Base-by-base conservation (phyloP, 2,113 vertebrate species). In the human (Homo sapiens) region DNA sequence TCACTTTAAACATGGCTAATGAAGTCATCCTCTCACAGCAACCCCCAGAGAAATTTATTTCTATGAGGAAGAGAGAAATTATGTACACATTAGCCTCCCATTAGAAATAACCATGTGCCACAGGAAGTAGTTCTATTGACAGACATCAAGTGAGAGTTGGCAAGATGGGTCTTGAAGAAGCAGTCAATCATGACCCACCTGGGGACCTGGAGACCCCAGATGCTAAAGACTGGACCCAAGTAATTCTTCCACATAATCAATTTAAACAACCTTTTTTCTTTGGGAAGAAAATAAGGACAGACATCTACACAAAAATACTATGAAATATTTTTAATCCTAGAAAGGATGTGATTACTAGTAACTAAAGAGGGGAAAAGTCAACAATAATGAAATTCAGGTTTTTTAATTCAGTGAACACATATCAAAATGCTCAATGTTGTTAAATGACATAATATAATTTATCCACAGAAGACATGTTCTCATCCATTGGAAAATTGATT, bases 261-360 rank as follows among this genome's bases (percentile, higher is more conserved):
- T 66, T 55, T 57, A 96, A 92, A 72, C 18, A n/a, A 83, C 23
- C 11, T n/a, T 75, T 95, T 61, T 66, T 20, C 50, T n/a, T 50
- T 38, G 66, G 64, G 59, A 85, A 75, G 55, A 97, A 97, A 94
- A 93, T 61, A 92, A 94, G 89, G 89, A 95, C 88, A 97, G 85
- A 97, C 70, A 5, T 98, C 96, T 98, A 98, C 78, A 96, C 48
- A 88, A 97, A 96, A 57, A 97, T 88, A 94, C 61, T 79, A 96
- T 87, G 79, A 98, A 98, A 98, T 90, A 87, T 93, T 88, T 96
- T 98, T 98, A 98, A 98, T 98, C 96, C 97, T 97, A 94, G 75
- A 97, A 98, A 96, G 93, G 90, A 98, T 96, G 93, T 90, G 70
- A 97, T 97, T 96, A 82, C 93, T 97, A 97, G 72, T 97, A 96